Conservation (phyloP, 1,140 invertebrate species). For the Heliconius hermathena region DNA sequence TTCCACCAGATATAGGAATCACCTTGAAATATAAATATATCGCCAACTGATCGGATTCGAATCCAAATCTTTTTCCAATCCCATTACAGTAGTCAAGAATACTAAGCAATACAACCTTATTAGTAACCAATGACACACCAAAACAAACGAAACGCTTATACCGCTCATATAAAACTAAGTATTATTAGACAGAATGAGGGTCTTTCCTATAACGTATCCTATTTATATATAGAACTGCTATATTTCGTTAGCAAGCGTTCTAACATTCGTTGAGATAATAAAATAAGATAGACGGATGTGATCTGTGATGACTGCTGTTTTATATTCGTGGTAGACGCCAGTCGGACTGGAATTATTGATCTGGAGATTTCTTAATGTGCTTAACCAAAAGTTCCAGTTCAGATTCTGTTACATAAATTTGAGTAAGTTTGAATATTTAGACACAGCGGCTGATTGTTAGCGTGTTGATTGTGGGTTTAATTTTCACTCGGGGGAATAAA, state of each 20-base stretch:
- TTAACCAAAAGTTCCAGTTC: not conserved
- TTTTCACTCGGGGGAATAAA: no score
- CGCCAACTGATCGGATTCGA: not conserved
- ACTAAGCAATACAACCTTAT: not conserved
- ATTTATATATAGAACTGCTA: constrained; percentile 19
- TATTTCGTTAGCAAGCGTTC: constrained; percentile 17
- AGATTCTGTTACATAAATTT: not conserved
- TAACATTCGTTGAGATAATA: constrained; percentile 18
- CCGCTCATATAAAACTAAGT: constrained; percentile 4
- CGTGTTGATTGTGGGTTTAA: no score
- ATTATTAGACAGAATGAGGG: constrained; percentile 4
- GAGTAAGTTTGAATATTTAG: not conserved
- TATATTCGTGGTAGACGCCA: constrained; percentile 20
- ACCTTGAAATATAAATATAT: not conserved
- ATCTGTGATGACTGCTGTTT: constrained; percentile 15
- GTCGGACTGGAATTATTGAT: constrained; percentile 19
- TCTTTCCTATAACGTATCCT: not conserved
- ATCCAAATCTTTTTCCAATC: not conserved
- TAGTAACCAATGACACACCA: not conserved
- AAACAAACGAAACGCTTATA: not conserved
- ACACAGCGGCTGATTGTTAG: no score
- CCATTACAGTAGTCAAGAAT: not conserved
- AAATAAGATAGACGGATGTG: constrained; percentile 20
- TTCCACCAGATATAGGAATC: not conserved
- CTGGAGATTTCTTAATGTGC: not conserved